These are phyloP conservation scores for Rhodinocichla rosea DNA, from an alignment of 2,113 vertebrate species.

Conservation along the genomic window DNA sequence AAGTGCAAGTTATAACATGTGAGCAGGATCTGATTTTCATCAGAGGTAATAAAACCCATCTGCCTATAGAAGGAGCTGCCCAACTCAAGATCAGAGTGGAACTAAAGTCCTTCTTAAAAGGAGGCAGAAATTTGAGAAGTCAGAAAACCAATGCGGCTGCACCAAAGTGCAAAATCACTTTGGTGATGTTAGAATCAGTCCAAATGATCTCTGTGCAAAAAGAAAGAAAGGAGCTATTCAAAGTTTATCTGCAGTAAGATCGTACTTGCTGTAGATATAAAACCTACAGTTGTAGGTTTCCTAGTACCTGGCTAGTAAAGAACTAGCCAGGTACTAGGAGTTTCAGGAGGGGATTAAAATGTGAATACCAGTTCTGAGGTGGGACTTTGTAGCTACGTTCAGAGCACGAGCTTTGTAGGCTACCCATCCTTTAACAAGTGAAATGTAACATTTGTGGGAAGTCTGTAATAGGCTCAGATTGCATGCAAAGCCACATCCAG, in stretches of 20 bases:
- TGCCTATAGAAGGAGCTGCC: not conserved
- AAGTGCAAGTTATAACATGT: not conserved
- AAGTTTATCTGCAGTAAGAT: not conserved
- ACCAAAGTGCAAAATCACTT: not conserved
- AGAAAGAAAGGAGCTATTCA: accelerated
- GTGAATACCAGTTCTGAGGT: not conserved
- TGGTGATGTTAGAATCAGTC: not conserved
- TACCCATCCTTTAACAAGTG: not conserved
- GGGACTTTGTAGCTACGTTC: not conserved
- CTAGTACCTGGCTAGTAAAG: too few species aligned
- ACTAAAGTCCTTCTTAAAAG: not conserved
- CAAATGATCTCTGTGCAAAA: not conserved
- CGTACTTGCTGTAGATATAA: accelerated
- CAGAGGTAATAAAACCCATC: not conserved
- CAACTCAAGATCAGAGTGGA: not conserved
- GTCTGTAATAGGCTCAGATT: not conserved
- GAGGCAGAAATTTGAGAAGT: not conserved
- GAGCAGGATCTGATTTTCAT: not conserved
- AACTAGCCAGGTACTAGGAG: not conserved
- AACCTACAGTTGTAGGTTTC: too few species aligned
- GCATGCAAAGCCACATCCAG: not conserved
- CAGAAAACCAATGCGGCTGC: not conserved
- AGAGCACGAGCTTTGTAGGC: not conserved
- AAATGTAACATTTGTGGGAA: not conserved
- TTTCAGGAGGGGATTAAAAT: not conserved